Evolutionary conservation across 1,140 invertebrate genomes (phyloP), one percentile per base, ranked within the genome.

Genomic region (Lucilia sericata): DNA sequence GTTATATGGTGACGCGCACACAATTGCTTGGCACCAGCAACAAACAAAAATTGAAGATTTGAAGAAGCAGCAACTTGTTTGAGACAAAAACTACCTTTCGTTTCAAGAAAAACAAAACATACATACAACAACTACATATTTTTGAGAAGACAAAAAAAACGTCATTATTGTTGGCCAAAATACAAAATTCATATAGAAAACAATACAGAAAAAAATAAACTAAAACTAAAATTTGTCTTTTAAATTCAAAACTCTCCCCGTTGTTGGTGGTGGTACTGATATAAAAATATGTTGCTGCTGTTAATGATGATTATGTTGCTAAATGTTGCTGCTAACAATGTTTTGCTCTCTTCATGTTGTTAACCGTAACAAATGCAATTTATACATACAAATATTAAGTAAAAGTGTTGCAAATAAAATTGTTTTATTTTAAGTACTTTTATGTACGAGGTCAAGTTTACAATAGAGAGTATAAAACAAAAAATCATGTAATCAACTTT

Each of bases 21-120:
- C 30, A 82, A 34, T 55, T 82, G 82, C 42, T 51, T 74, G 55
- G 51, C 49, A 70, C 49, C 7, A 30, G 17, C 82, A 70, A 70
- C 82, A 51, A 36, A n/a, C 25, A n/a, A 49, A 30, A 80, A 80
- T 10, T 80, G 42, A 51, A 80, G 19, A 21, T 25, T 49, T 80
- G 76, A 80, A 80, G 76, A 80, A 80, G 82, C 55, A 74, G 17
- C 82, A 82, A 74, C 51, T 82, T 74, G 51, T 82, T 82, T 34
- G 65, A 74, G 25, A 21, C 82, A 70, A 49, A 36, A 21, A 82
- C 25, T n/a, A 74, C 51, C 65, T 65, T 55, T 65, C 80, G 13
- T 51, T 51, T 83, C 12, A 13, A n/a, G 42, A 42, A 34, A n/a
- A 74, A 70, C 42, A 42, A 42, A 42, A 81, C 12, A 34, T 2